Conservation (phyloP, 2,113 vertebrate genomes). For the Bothrops jararaca region DNA sequence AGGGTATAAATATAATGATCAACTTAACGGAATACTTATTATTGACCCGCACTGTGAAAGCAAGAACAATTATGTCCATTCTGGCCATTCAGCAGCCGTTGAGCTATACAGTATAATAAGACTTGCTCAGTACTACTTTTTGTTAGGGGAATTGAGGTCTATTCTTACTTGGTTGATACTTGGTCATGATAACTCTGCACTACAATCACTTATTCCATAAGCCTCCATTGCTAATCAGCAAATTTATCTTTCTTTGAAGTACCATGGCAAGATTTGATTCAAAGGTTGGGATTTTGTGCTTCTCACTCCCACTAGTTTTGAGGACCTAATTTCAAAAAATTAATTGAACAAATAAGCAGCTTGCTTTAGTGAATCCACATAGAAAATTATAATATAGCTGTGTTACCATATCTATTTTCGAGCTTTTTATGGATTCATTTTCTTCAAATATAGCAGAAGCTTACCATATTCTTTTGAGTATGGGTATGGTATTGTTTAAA, state of each 20-base stretch:
- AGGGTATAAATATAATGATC: not conserved
- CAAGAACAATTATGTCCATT: not conserved
- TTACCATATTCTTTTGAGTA: not conserved
- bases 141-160: not conserved
- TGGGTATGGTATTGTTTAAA: not conserved
- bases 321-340: not conserved
- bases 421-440: not conserved
- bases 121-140: not conserved
- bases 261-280: not conserved
- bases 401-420: not conserved
- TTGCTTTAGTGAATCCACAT: not conserved
- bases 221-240: not conserved
- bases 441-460: not conserved
- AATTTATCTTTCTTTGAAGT: not conserved
- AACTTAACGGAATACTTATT: not conserved
- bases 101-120: not conserved
- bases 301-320: not conserved
- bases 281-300: not conserved
- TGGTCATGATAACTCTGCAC: too few species aligned
- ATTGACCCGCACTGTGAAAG: not conserved
- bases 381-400: not conserved
- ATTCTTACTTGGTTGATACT: not conserved
- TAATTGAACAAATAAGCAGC: not conserved
- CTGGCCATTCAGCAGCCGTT: not conserved
- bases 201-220: not conserved